A percentile compares a stretch with the other conserved stretches of the same genome.
These are phyloP conservation scores for Pseudoatta argentina DNA, from an alignment of 1,140 invertebrate species.

Conservation along the genomic window DNA sequence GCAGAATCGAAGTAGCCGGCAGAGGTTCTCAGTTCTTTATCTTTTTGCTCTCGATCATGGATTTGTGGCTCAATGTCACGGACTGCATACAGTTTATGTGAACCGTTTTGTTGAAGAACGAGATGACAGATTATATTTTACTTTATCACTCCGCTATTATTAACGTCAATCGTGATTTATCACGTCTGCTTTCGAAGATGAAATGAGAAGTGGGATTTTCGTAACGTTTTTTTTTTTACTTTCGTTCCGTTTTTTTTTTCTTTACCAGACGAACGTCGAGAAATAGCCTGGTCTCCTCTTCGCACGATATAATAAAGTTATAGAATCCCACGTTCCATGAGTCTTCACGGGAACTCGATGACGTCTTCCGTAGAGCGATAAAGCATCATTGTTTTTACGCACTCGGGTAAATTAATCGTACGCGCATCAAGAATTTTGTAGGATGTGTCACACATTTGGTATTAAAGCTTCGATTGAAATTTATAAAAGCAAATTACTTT, in stretches of 20 bases:
- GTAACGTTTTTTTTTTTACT: constrained; percentile 56
- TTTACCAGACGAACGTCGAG: constrained; percentile 61
- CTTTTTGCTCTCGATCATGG: neutral
- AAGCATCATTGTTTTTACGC: neutral
- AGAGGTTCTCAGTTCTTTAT: constrained; percentile 53
- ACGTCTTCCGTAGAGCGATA: neutral
- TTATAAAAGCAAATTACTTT: constrained; percentile 2
- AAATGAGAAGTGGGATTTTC: constrained; percentile 67
- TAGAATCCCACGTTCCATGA: constrained; percentile 50
- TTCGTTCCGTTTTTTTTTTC: constrained; percentile 11
- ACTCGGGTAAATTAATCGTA: constrained; percentile 21
- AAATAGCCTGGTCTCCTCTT: neutral
- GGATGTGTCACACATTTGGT: neutral
- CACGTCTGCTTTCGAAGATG: constrained; percentile 14
- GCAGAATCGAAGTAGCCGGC: constrained; percentile 57
- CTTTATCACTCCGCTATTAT: neutral
- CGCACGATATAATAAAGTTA: constrained; percentile 21
- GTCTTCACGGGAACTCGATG: neutral
- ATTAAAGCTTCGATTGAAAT: constrained; percentile 7
- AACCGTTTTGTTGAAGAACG: neutral
- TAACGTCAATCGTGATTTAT: neutral
- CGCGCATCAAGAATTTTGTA: neutral
- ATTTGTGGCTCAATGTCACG: neutral
- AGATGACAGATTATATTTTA: neutral
- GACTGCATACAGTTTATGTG: neutral